Percentiles rank a stretch among this genome's conserved stretches.
Evolutionary conservation across 2,113 vertebrate species (phyloP).

Genomic region (Cochlearius cochlearius): DNA sequence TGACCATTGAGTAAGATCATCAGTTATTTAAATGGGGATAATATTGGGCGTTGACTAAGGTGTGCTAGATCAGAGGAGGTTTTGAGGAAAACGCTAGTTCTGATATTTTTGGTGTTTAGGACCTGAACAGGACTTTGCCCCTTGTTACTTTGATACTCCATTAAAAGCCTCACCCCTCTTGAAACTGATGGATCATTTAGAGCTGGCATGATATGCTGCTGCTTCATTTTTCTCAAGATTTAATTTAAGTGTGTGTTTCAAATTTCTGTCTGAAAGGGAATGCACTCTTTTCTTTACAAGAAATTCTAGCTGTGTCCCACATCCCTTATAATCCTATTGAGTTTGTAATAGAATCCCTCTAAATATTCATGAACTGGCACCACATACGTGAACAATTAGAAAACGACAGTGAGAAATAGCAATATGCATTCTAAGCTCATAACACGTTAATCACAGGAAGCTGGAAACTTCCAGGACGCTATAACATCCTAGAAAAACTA

Average conservation of each 20-base stretch:
- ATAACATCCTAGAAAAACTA: neutral
- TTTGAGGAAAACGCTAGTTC: neutral
- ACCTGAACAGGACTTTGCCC: neutral
- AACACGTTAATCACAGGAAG: neutral
- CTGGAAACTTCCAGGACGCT: neutral
- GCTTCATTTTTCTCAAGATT: neutral
- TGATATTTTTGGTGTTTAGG: neutral
- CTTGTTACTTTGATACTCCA: neutral
- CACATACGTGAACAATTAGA: neutral
- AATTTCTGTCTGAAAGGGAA: neutral
- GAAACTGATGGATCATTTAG: neutral
- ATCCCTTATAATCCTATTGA: neutral
- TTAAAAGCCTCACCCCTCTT: neutral
- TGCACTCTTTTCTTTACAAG: neutral
- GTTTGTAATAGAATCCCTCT: neutral
- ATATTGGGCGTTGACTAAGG: neutral
- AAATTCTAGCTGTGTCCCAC: neutral
- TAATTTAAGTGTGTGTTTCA: neutral
- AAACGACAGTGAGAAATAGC: neutral
- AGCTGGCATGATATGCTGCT: neutral
- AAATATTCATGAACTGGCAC: neutral
- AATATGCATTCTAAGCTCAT: neutral
- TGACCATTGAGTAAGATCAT: conserved; percentile 62
- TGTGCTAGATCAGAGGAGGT: neutral
- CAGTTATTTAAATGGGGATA: neutral